A percentile compares a stretch with the other conserved stretches of the same genome.
These are phyloP conservation scores for Bruchidius siliquastri DNA, from an alignment of 2,888 invertebrate species.

Conservation along the genomic window DNA sequence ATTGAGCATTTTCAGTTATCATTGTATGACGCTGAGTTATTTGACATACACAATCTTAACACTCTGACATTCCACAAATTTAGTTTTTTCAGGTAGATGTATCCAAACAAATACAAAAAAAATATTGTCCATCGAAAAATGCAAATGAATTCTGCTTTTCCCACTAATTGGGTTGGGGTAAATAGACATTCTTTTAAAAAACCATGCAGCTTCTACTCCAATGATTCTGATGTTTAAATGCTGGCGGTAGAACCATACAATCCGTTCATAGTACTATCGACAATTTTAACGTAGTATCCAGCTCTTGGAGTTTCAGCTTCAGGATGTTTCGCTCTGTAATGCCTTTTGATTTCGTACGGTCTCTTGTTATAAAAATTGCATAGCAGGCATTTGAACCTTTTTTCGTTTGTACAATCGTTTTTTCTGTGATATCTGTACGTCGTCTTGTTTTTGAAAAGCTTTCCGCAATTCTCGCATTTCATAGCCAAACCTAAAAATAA, in stretches of 20 bases:
- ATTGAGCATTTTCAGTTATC: too few relatives aligned
- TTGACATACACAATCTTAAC: too few relatives aligned
- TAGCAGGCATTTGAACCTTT: slow-evolving; percentile 6
- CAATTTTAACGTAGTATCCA: slow-evolving; percentile 6
- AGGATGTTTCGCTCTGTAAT: slow-evolving; percentile 5
- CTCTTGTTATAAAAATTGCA: slow-evolving; percentile 8
- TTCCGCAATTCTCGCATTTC: slow-evolving; percentile 5
- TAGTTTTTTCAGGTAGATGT: too few relatives aligned
- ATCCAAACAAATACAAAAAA: too few relatives aligned
- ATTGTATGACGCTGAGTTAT: too few relatives aligned
- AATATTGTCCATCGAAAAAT: too few relatives aligned
- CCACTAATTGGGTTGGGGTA: too few relatives aligned
- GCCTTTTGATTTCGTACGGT: slow-evolving; percentile 6
- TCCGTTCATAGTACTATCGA: not conserved
- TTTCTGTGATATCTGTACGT: slow-evolving; percentile 4
- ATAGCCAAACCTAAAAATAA: not conserved
- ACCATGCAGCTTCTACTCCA: too few relatives aligned
- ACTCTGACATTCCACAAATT: too few relatives aligned
- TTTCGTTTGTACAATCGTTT: slow-evolving; percentile 7
- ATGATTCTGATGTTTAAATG: not conserved
- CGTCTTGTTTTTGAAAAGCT: slow-evolving; percentile 5
- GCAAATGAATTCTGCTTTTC: too few relatives aligned
- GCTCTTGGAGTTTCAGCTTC: not conserved
- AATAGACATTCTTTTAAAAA: too few relatives aligned
- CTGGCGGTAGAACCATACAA: not conserved